Conservation (phyloP, 2,888 invertebrate species). For the Campoletis raptor region DNA sequence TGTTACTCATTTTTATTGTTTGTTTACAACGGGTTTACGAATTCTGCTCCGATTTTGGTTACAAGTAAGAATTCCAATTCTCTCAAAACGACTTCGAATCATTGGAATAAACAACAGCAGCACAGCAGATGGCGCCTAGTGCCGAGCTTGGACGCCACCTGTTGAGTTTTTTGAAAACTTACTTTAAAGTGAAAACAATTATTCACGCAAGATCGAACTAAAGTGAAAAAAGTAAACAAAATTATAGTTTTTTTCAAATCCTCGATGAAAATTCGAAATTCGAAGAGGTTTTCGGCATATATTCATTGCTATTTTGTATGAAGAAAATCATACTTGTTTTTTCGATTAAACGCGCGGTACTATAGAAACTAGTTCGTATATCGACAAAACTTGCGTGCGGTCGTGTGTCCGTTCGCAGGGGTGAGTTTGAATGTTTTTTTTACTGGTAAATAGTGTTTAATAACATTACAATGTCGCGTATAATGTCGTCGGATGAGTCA, state of each 20-base stretch:
- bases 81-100: not conserved
- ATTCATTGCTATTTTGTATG: not conserved
- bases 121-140: not conserved
- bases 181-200: no score
- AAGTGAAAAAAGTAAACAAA: no score
- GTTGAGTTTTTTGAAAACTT: not conserved
- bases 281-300: not conserved
- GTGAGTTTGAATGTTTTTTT: not conserved
- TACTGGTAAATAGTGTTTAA: not conserved
- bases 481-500: not conserved
- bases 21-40: constrained; percentile 22
- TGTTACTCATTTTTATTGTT: constrained; percentile 93
- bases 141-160: not conserved
- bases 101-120: not conserved
- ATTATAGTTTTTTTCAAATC: not conserved
- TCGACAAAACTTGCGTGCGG: constrained; percentile 14
- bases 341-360: not conserved
- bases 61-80: not conserved
- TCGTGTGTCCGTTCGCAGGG: not conserved
- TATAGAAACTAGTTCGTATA: constrained; percentile 11
- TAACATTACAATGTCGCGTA: not conserved
- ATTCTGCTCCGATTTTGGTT: not conserved
- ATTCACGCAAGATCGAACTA: no score
- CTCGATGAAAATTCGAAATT: not conserved
- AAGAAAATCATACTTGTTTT: not conserved